These are phyloP conservation scores for Emydura subglobosa DNA, from an alignment of 2,113 vertebrate species.

Conservation along the genomic window DNA sequence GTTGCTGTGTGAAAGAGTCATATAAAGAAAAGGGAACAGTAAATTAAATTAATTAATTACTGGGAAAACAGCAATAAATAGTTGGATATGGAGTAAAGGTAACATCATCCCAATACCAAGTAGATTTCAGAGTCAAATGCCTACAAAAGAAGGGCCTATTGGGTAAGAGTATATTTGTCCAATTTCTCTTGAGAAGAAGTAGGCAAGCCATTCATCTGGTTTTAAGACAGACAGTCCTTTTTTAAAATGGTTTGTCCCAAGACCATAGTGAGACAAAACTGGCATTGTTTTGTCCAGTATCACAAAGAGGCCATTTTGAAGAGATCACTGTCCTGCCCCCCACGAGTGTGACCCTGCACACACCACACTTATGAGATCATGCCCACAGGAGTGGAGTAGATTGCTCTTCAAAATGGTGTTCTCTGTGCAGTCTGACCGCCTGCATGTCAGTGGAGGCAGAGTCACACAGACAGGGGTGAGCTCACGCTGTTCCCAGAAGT, in stretches of 20 bases:
- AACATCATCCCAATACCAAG: neutral
- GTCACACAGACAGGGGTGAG: neutral
- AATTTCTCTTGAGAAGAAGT: neutral
- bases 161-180: neutral
- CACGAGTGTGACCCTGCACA: neutral
- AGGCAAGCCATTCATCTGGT: neutral
- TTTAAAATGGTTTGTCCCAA: neutral
- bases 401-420: neutral
- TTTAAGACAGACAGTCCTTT: neutral
- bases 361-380: neutral
- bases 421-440: neutral
- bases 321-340: neutral
- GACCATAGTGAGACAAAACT: neutral
- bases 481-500: neutral
- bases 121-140: neutral
- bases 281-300: neutral
- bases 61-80: neutral
- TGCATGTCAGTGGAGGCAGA: neutral
- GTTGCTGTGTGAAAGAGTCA: neutral
- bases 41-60: fast-evolving
- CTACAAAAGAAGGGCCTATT: fast-evolving
- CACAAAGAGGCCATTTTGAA: neutral
- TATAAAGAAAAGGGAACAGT: neutral
- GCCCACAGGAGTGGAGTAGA: neutral
- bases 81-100: neutral